Evolutionary conservation across 2,113 vertebrate species (phyloP).

Genomic region (Podocnemis expansa): DNA sequence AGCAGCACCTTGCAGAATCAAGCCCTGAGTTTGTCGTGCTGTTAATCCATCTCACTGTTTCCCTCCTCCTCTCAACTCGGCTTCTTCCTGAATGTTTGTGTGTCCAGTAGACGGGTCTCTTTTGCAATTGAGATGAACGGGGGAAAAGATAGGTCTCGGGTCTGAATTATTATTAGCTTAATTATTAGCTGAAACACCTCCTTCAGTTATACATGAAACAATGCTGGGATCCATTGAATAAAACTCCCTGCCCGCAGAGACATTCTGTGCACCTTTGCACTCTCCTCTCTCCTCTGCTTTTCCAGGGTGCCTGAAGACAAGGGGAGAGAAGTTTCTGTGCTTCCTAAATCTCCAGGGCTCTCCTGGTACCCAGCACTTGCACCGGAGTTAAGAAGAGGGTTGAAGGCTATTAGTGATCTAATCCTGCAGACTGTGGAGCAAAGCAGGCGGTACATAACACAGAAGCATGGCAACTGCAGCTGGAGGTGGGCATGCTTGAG

Average conservation of each 20-base stretch:
- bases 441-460: too few species aligned
- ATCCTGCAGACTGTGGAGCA: conserved; percentile 50
- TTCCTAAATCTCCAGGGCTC: neutral
- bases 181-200: neutral
- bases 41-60: neutral
- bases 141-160: neutral
- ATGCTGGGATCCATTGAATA: neutral
- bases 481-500: neutral
- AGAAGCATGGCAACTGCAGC: conserved; percentile 66
- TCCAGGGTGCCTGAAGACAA: neutral
- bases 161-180: neutral
- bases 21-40: neutral
- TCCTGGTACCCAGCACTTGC: neutral
- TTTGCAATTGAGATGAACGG: neutral
- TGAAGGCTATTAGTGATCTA: neutral
- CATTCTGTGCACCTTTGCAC: neutral
- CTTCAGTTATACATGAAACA: rapidly evolving
- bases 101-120: neutral
- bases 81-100: neutral
- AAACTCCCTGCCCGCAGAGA: neutral
- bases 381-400: rapidly evolving
- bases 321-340: neutral
- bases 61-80: neutral
- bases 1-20: neutral
- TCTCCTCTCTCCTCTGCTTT: neutral